A percentile compares a stretch with the other conserved stretches of the same genome.
phyloP scores from a whole-genome alignment of 92 coral and sea anemone species.

The Phenganax stokvisi region DNA sequence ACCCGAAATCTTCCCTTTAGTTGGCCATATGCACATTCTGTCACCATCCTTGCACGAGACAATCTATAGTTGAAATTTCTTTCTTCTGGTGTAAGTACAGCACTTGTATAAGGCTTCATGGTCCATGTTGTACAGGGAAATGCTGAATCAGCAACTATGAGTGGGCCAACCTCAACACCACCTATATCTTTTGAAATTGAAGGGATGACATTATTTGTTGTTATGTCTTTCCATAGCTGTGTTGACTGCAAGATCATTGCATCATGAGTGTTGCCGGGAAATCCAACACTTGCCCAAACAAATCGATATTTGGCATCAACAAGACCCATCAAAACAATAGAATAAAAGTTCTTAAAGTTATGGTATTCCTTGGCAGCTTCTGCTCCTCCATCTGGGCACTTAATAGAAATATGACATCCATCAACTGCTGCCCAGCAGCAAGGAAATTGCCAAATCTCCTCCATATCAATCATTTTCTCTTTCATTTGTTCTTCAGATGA shows the following conservation, averaged over 20 bases:
- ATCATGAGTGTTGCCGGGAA: too few relatives aligned
- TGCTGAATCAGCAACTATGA: constrained; percentile 33
- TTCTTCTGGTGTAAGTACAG: constrained; percentile 27
- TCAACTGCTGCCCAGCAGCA: too few relatives aligned
- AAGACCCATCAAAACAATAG: not conserved
- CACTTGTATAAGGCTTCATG: constrained; percentile 38
- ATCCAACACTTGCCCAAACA: too few relatives aligned
- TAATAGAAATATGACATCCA: too few relatives aligned
- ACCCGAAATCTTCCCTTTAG: too few relatives aligned
- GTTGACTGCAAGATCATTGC: constrained; percentile 18
- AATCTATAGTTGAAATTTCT: not conserved
- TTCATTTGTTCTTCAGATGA: constrained; percentile 29
- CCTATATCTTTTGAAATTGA: constrained; percentile 11
- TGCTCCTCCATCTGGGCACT: not conserved
- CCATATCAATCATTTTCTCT: constrained; percentile 18
- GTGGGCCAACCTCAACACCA: constrained; percentile 16
- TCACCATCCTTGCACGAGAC: constrained; percentile 41
- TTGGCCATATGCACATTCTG: constrained; percentile 31
- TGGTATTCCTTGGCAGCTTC: not conserved
- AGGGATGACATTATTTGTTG: constrained; percentile 13
- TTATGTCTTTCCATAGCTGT: constrained; percentile 35
- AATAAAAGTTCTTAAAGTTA: not conserved
- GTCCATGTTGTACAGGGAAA: constrained; percentile 15
- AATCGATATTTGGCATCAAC: too few relatives aligned
- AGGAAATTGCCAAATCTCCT: not conserved